These are phyloP conservation scores for Temnothorax curvispinosus DNA, from an alignment of 1,140 invertebrate species.

Conservation along the genomic window DNA sequence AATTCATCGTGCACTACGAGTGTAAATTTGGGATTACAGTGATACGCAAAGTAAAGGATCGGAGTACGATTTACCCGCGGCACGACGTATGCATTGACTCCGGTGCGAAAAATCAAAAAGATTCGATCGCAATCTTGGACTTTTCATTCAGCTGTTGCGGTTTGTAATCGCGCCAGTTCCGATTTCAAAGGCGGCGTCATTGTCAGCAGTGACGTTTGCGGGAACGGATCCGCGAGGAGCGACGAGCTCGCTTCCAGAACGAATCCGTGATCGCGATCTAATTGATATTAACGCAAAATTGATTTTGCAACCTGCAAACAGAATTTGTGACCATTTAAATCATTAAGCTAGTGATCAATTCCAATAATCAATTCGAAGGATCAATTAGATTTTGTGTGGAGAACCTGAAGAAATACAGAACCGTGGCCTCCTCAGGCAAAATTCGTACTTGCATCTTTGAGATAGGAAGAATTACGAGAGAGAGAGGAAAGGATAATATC, in stretches of 20 bases:
- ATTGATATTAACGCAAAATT: not conserved
- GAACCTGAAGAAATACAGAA: not conserved
- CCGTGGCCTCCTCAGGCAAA: not conserved
- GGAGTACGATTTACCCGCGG: not conserved
- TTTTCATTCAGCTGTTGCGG: not conserved
- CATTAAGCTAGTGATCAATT: not conserved
- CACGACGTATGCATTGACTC: not conserved
- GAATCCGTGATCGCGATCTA: not conserved
- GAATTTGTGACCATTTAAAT: not conserved
- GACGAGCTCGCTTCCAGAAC: constrained; percentile 27
- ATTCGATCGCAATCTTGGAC: not conserved
- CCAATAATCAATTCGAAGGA: not conserved
- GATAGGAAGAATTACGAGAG: not conserved
- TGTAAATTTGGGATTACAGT: constrained; percentile 48
- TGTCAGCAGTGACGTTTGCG: not conserved
- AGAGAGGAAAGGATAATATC: constrained; percentile 1
- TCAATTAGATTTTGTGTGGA: not conserved
- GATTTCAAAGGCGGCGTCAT: constrained; percentile 11
- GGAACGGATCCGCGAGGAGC: constrained; percentile 10
- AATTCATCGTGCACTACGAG: not conserved
- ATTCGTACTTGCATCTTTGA: not conserved
- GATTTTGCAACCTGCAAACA: not conserved
- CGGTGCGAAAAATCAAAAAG: not conserved
- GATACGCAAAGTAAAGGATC: constrained; percentile 3
- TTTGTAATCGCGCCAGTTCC: constrained; percentile 6